Evolutionary conservation across 2,797 vertebrate genomes (phyloP), one percentile per base, ranked within the genome.

Genomic region (Sebastes nivosus): DNA sequence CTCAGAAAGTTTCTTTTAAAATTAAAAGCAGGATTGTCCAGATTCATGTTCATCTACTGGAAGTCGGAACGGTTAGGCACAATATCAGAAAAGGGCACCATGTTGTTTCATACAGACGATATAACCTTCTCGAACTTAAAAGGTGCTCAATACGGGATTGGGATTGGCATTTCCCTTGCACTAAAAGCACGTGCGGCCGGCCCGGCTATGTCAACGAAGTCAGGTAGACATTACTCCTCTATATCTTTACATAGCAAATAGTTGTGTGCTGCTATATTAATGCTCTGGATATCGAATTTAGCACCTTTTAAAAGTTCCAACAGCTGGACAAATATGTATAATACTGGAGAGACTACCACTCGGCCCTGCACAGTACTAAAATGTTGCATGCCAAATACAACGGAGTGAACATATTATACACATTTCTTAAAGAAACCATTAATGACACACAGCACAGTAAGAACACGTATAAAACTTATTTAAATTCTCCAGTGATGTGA

Each of bases 41-140:
- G 66, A 32, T 29, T 61, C 18, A 18, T 12, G 20, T 32, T 75
- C 13, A 38, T 57, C n/a, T 50, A 46, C 16, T 52, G 42, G 20
- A 29, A 59, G 32, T 25, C 1, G 0, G 9, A 82, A 65, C 16
- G 7, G 9, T 74, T 27, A 74, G 70, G 77, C 82, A 85, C 79
- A 76, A 71, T 76, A 73, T 79, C 64, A 68, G 13, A 84, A 75
- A 92, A 92, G 93, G 85, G 88, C 91, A 91, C 69, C 13, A 5
- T 34, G 66, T 77, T 74, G 22, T 84, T 85, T 77, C 16, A 20
- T 36, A 72, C 13, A 70, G 36, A 61, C 20, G 2, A 46, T 50
- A 5, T 14, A 16, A 24, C 34, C 65, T 25, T 50, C 46, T 52
- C 4, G 0, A 16, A 46, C 1, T 8, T 46, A 46, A 46, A 42